Conservation (phyloP, 2,888 invertebrate species). For the Mythimna ferrago region DNA sequence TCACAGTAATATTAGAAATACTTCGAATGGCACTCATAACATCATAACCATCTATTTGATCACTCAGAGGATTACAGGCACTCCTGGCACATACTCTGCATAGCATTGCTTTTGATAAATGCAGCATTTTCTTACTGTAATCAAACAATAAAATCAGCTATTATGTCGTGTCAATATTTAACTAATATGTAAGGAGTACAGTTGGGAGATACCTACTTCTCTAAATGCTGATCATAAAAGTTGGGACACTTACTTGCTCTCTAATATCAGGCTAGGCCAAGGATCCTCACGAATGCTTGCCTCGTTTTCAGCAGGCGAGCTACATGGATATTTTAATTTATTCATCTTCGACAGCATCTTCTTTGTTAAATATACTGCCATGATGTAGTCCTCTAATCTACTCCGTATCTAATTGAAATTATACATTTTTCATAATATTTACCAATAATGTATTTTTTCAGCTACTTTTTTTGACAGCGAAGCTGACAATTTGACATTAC, state of each 20-base stretch:
- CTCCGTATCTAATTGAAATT: neutral
- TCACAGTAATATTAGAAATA: conserved; percentile 83
- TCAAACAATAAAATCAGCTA: conserved; percentile 28
- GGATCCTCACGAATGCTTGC: conserved; percentile 74
- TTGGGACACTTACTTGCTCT: conserved; percentile 72
- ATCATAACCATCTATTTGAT: conserved; percentile 80
- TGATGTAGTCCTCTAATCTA: conserved; percentile 52
- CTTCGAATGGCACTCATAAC: conserved; percentile 82
- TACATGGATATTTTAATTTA: conserved; percentile 75
- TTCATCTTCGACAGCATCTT: conserved; percentile 83
- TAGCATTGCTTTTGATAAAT: conserved; percentile 80
- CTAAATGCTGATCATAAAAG: neutral
- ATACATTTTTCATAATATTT: conserved; percentile 29
- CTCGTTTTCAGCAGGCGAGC: conserved; percentile 66
- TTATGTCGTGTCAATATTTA: neutral
- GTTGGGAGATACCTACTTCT: neutral
- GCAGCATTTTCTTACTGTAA: conserved; percentile 73
- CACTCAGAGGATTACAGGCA: conserved; percentile 81
- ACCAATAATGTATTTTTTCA: neutral
- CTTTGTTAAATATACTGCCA: conserved; percentile 86
- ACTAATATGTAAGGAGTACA: neutral
- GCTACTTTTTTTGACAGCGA: neutral
- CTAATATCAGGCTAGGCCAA: conserved; percentile 80
- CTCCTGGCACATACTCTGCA: conserved; percentile 85
- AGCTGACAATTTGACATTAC: neutral